Conservation (phyloP, 2,113 vertebrate genomes). For the Eublepharis macularius region DNA sequence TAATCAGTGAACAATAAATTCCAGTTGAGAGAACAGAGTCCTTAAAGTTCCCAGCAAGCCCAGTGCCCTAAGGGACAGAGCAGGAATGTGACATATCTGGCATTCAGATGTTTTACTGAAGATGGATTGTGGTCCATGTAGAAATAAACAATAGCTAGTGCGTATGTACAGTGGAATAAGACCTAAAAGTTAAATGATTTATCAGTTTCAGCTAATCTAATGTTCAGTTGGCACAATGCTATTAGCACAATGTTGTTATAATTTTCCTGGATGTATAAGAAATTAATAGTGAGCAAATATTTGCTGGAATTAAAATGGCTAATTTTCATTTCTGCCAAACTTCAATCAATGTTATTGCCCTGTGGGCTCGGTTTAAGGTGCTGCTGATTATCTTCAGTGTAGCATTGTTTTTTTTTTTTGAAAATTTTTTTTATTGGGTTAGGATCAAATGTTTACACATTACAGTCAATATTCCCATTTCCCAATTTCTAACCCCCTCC, state of each 20-base stretch:
- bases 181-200: conserved; percentile 47
- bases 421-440: too few species aligned
- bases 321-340: neutral
- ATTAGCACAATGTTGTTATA: conserved; percentile 16
- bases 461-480: too few species aligned
- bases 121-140: conserved; percentile 16
- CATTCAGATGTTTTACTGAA: conserved; percentile 34
- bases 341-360: neutral
- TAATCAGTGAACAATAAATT: conserved; percentile 41
- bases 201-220: conserved; percentile 42
- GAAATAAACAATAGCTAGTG: conserved; percentile 40
- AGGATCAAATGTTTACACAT: too few species aligned
- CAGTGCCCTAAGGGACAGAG: neutral
- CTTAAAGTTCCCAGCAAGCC: conserved; percentile 37
- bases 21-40: neutral
- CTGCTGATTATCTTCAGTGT: neutral
- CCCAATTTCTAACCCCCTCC: too few species aligned
- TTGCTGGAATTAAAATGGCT: conserved; percentile 1
- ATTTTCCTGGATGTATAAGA: conserved; percentile 6
- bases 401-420: too few species aligned
- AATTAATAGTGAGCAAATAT: conserved; percentile 8
- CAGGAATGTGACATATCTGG: conserved; percentile 4
- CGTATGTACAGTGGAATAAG: conserved; percentile 13
- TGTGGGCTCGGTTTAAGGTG: neutral
- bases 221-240: conserved; percentile 12